A percentile compares a stretch with the other conserved stretches of the same genome.
These are phyloP conservation scores for Coronaproctus castanopsis DNA, from an alignment of 2,888 invertebrate genomes.

Conservation along the genomic window DNA sequence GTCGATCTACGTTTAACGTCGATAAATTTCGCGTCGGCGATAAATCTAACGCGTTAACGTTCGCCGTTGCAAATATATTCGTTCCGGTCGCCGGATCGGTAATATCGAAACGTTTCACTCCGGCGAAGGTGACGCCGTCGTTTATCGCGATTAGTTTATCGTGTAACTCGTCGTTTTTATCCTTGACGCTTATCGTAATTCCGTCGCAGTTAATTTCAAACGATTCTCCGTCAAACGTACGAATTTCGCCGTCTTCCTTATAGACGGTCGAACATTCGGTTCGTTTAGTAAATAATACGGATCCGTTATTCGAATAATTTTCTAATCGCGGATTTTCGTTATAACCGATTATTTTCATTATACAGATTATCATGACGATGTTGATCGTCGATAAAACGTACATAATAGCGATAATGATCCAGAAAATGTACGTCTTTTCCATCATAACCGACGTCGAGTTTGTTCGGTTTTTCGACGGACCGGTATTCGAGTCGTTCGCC, in stretches of 20 bases:
- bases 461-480: background rate
- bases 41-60: background rate
- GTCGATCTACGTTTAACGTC: background rate
- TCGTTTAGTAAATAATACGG: background rate
- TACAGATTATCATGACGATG: background rate
- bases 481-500: no score
- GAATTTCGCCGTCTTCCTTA: background rate
- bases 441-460: background rate
- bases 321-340: background rate
- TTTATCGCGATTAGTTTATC: background rate
- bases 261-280: background rate
- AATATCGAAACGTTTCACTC: background rate
- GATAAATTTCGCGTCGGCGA: background rate
- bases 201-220: background rate
- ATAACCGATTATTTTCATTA: background rate
- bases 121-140: background rate
- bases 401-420: background rate
- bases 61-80: background rate
- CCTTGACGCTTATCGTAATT: background rate
- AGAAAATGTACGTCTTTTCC: background rate
- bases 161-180: background rate
- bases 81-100: background rate
- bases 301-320: no score
- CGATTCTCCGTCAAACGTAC: background rate
- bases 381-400: background rate